phyloP scores from a whole-genome alignment of 1,140 invertebrate genomes.

The Macrotrachela quadricornifera region DNA sequence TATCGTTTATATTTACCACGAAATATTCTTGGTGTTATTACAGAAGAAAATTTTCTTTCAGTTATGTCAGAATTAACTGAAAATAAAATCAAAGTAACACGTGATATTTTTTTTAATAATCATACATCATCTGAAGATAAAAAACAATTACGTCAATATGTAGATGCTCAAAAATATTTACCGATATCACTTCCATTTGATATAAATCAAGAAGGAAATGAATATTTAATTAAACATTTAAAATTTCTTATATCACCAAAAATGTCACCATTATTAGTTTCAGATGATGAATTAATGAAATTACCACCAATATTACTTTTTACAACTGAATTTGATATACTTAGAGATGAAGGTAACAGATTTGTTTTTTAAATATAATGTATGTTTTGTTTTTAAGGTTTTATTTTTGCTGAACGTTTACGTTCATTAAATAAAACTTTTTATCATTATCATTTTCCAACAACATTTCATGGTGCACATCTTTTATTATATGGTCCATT shows the following conservation, averaged over 20 bases:
- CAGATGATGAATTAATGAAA: background rate
- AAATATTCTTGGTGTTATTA: conserved; percentile 1
- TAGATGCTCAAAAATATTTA: background rate
- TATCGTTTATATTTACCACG: conserved; percentile 2
- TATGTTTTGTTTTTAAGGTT: too few species aligned
- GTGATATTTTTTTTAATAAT: conserved; percentile 1
- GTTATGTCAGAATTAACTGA: conserved; percentile 6
- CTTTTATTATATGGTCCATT: too few species aligned
- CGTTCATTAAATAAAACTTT: conserved; percentile 1
- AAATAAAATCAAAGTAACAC: background rate
- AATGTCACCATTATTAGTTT: conserved; percentile 5
- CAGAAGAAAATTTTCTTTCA: conserved; percentile 1
- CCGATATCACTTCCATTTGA: background rate
- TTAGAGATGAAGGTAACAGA: conserved; percentile 8
- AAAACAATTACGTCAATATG: background rate
- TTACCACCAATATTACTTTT: conserved; percentile 3
- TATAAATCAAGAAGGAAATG: background rate
- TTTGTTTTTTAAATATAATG: too few species aligned
- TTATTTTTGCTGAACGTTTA: conserved; percentile 2
- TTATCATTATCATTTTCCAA: conserved; percentile 4
- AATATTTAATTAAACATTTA: background rate
- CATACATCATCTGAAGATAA: background rate
- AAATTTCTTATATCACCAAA: conserved; percentile 1
- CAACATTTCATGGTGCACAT: conserved; percentile 1
- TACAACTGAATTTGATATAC: conserved; percentile 1